Conservation (phyloP, 2,888 invertebrate species). For the Eupeodes luniger region DNA sequence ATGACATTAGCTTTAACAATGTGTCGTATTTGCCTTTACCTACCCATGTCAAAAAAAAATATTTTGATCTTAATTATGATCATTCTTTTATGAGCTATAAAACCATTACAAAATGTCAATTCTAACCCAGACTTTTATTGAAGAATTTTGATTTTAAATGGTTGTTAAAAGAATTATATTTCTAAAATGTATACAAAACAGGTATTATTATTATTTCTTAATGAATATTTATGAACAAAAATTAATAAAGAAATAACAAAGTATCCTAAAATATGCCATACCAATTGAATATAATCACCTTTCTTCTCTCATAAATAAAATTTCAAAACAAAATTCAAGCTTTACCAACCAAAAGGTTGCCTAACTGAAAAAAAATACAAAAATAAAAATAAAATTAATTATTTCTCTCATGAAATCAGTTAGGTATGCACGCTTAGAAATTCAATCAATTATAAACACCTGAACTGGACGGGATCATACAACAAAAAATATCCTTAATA, state of each 20-base stretch:
- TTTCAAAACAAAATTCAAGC: not conserved
- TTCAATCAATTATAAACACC: constrained; percentile 69
- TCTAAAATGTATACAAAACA: too few relatives aligned
- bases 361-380: not conserved
- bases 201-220: not conserved
- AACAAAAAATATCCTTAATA: constrained; percentile 32
- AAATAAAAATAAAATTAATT: constrained; percentile 61
- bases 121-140: too few relatives aligned
- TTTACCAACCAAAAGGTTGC: not conserved
- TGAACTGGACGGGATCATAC: constrained; percentile 50
- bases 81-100: too few relatives aligned
- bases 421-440: constrained; percentile 23
- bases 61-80: too few relatives aligned
- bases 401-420: constrained; percentile 45
- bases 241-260: not conserved
- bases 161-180: too few relatives aligned
- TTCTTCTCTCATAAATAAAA: not conserved
- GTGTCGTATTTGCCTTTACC: too few relatives aligned
- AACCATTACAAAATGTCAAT: too few relatives aligned
- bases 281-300: constrained; percentile 7
- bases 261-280: not conserved
- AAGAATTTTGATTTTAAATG: too few relatives aligned
- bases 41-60: too few relatives aligned
- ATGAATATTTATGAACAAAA: constrained; percentile 15
- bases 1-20: too few relatives aligned